Evolutionary conservation across 2,113 vertebrate genomes (phyloP), one percentile per base, ranked within the genome.

Genomic region (Ariopsis seemanni): DNA sequence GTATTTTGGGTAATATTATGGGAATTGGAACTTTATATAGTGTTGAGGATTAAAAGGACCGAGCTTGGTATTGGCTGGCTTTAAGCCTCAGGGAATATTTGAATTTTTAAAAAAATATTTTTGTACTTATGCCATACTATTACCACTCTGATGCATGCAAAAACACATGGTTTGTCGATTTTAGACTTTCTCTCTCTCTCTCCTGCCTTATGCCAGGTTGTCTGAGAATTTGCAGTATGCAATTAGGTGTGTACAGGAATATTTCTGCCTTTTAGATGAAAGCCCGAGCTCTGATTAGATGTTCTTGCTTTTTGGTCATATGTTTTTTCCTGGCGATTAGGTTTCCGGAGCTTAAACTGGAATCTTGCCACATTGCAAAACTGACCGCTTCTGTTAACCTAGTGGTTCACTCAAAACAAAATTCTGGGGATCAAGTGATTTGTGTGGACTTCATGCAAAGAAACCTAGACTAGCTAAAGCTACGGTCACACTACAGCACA

Each of bases 261-360:
- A 82, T 87, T 83, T 78, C 74, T 78, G 58, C 74, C 50, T 5
- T 85, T 82, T 85, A 79, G 85, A 88, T 72, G 75, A 55, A 82
- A 84, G 82, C 71, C 34, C 55, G 71, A 85, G 71, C 62, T 77
- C 18, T 50, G n/a, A 65, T 90, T 75, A 83, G n/a, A 57, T 65
- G 83, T 84, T 86, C 86, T 60, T 88, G 60, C 58, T 42, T 89
- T 53, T 85, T 82, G 77, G 50, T 58, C 27, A 15, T 58, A 62
- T 72, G 72, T 82, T 72, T 86, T 74, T 52, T 77, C 20, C 77
- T 15, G 53, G n/a, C 15, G 53, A 83, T 86, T 84, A 69, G 30
- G 14, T 27, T 58, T 34, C 27, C 78, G 34, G 50, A 72, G 25
- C 22, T 85, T 53, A 67, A 60, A 79, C 80, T 55, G 88, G 69